Conservation (phyloP, 1,140 invertebrate genomes). For the Trachymyrmex septentrionalis region DNA sequence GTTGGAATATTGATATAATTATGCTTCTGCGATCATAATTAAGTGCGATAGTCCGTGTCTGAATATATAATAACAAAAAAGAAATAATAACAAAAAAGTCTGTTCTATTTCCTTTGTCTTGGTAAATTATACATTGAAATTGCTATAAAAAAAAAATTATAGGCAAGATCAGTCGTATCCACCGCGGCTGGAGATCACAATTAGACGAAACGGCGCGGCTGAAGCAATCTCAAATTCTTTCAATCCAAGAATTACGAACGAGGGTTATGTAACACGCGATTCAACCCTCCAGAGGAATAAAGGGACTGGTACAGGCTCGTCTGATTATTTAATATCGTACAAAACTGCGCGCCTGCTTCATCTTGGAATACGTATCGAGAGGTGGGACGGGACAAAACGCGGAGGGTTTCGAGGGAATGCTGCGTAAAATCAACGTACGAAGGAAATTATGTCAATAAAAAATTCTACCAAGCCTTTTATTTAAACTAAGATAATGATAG, state of each 20-base stretch:
- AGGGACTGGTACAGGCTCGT: constrained; percentile 72
- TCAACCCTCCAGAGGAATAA: constrained; percentile 75
- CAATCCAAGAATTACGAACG: constrained; percentile 62
- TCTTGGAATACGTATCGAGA: constrained; percentile 77
- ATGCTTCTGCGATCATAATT: not conserved
- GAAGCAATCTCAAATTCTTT: constrained; percentile 60
- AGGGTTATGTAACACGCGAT: constrained; percentile 81
- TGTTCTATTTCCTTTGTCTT: not conserved
- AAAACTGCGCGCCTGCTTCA: constrained; percentile 77
- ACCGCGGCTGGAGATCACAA: constrained; percentile 23
- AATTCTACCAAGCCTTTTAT: constrained; percentile 50
- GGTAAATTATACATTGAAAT: not conserved
- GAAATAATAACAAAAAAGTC: not conserved
- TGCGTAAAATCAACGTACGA: constrained; percentile 71
- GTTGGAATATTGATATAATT: not conserved
- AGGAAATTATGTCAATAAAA: constrained; percentile 79
- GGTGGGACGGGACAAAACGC: constrained; percentile 60
- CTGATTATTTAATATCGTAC: constrained; percentile 83
- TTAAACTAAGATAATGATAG: not conserved
- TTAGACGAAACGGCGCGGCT: constrained; percentile 24
- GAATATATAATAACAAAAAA: not conserved
- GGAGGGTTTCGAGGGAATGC: constrained; percentile 67
- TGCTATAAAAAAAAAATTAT: constrained; percentile 16
- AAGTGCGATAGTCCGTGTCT: not conserved
- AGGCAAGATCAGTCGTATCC: constrained; percentile 1